phyloP scores from a whole-genome alignment of 2,797 vertebrate genomes.

The Fistularia commersonii region DNA sequence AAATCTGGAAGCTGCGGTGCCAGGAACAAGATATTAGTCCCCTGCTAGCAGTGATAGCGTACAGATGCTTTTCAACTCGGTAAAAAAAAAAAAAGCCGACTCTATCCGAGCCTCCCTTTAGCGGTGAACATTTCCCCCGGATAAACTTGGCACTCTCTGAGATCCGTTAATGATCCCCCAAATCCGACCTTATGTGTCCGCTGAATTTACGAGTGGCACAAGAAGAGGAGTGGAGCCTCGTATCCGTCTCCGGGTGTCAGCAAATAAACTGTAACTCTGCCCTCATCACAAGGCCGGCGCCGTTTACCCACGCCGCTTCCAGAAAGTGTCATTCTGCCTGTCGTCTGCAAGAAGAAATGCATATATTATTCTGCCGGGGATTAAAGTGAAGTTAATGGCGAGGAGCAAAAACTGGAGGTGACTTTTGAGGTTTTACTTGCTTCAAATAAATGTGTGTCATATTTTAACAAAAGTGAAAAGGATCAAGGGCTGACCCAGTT shows the following conservation, averaged over 20 bases:
- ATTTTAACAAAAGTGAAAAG: no score
- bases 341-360: constrained; percentile 22
- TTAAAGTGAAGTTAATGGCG: no score
- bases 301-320: constrained; percentile 25
- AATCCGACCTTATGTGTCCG: constrained; percentile 29
- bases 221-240: constrained; percentile 23
- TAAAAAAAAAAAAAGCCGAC: constrained; percentile 14
- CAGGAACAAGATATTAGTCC: constrained; percentile 49
- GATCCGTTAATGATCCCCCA: constrained; percentile 30
- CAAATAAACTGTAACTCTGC: constrained; percentile 48
- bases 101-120: constrained; percentile 16
- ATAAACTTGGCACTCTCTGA: constrained; percentile 20
- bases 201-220: constrained; percentile 43
- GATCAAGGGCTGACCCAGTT: no score
- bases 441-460: no score
- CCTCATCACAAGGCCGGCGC: constrained; percentile 32
- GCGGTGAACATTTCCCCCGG: constrained; percentile 32
- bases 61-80: constrained; percentile 21
- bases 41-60: constrained; percentile 33
- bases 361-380: not conserved
- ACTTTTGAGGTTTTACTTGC: no score
- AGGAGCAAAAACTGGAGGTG: no score
- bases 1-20: constrained; percentile 42
- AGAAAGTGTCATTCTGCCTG: constrained; percentile 15
- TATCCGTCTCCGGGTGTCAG: constrained; percentile 31